A percentile compares a stretch with the other conserved stretches of the same genome.
Evolutionary conservation across 2,888 invertebrate species (phyloP).

Genomic region (Lasioglossum lativentre): DNA sequence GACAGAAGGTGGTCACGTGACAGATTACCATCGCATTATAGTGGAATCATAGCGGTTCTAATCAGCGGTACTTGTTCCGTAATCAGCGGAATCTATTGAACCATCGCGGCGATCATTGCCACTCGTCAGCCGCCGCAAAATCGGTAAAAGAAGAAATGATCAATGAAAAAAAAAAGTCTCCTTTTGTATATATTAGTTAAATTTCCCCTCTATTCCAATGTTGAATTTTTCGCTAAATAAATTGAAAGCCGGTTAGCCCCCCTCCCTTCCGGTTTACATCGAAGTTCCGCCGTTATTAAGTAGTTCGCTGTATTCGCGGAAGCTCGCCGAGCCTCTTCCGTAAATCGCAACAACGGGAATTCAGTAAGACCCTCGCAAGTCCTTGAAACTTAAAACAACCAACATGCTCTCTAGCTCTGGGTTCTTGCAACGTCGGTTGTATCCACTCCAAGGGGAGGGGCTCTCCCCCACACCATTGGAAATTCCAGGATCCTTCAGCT

Average conservation of each 20-base stretch:
- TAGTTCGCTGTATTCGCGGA: neutral
- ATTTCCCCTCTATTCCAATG: too few relatives aligned
- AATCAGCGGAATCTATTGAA: too few relatives aligned
- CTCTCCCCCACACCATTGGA: neutral
- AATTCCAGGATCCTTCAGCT: neutral
- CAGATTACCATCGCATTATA: neutral
- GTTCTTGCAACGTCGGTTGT: neutral
- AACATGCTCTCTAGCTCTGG: neutral
- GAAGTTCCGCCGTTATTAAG: conserved; percentile 3
- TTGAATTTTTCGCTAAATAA: neutral
- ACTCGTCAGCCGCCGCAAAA: too few relatives aligned
- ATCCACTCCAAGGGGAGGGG: too few relatives aligned
- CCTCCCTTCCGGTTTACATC: neutral
- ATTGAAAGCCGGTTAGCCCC: neutral
- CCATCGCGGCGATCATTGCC: too few relatives aligned
- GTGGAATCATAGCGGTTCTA: neutral
- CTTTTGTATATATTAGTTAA: too few relatives aligned
- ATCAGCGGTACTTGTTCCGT: neutral
- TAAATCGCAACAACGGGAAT: conserved; percentile 6
- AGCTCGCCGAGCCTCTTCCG: neutral
- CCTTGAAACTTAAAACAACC: conserved; percentile 7
- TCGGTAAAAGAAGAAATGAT: too few relatives aligned
- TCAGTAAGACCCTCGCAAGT: neutral
- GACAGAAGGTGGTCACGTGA: neutral
- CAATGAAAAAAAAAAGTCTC: too few relatives aligned